Base-by-base conservation (phyloP, 2,113 vertebrate species). In the Scophthalmus maximus region DNA sequence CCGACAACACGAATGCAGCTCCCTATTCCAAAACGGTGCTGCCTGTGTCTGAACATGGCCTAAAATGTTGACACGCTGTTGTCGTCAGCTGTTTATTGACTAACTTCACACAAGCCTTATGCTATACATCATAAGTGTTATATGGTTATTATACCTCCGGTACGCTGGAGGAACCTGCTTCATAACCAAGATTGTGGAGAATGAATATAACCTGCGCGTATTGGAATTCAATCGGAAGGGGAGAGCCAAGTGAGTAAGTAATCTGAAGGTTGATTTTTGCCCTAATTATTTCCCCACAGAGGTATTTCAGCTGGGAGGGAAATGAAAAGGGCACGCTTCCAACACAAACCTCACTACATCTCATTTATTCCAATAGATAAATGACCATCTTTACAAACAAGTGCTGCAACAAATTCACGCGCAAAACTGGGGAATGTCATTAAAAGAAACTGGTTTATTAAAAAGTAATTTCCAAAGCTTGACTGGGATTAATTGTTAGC, bases 281-380 rank as follows among this genome's bases (percentile, higher is more conserved):
- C 25, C 32, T 71, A 76, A 74, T 86, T 75, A 77, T 73, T 75
- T 84, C 68, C 69, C 78, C 53, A 42, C 22, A 63, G 64, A 81
- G 50, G 20, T 22, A 3, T 56, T 29, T 52, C 34, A 49, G 42
- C 26, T 52, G 57, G 36, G 46, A 42, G 58, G 38, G 12, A 50
- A 58, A 63, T 57, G 51, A 63, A 75, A 57, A 58, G 20, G 2
- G 18, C 47, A 12, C 0, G 8, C 40, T 49, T 61, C 2, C 5
- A 55, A 44, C 36, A 53, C 5, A 15, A 56, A 65, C 29, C 29
- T 2, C 38, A 50, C 53, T 55, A 53, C 44, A 61, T 44, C 4
- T 26, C 53, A 64, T 70, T 51, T 50, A 68, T 65, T 62, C 20
- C 50, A 49, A 27, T 3, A 34, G 38, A 68, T 68, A 65, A 63